Conservation (phyloP, 2,797 vertebrate genomes). For the Trichosurus vulpecula region DNA sequence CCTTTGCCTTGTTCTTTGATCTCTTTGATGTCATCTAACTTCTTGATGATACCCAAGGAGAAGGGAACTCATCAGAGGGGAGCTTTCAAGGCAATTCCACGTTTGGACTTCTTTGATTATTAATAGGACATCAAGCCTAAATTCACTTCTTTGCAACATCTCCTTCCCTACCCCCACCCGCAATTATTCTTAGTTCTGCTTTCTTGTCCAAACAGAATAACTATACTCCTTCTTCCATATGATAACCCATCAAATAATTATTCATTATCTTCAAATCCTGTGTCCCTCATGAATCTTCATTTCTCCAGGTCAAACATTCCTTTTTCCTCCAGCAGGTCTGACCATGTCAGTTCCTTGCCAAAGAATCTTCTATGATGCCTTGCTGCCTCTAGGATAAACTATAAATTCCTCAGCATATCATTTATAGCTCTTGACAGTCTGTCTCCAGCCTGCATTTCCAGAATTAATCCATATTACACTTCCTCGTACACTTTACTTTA, state of each 20-base stretch:
- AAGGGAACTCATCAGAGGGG: background rate
- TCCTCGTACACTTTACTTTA: background rate
- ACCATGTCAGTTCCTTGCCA: background rate
- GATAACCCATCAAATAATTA: background rate
- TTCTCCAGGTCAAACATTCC: background rate
- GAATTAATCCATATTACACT: background rate
- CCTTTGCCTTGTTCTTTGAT: background rate
- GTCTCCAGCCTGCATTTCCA: background rate
- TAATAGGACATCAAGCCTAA: background rate
- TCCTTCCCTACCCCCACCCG: background rate
- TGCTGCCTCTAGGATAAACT: background rate
- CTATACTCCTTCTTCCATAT: background rate
- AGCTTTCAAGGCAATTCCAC: background rate
- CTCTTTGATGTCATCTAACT: background rate
- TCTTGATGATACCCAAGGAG: background rate
- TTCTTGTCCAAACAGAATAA: background rate
- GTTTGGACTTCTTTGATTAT: background rate
- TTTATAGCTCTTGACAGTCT: background rate
- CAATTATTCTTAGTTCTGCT: background rate
- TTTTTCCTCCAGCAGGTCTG: background rate
- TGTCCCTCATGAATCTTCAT: background rate
- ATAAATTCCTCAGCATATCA: background rate
- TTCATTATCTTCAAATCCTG: too few species aligned
- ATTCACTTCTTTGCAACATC: background rate
- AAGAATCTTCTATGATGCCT: background rate